A percentile compares a stretch with the other conserved stretches of the same genome.
These are phyloP conservation scores for Aurelia sp. DNA, from an alignment of 30 jellyfish, hydroid and myxozoan genomes.

Conservation along the genomic window DNA sequence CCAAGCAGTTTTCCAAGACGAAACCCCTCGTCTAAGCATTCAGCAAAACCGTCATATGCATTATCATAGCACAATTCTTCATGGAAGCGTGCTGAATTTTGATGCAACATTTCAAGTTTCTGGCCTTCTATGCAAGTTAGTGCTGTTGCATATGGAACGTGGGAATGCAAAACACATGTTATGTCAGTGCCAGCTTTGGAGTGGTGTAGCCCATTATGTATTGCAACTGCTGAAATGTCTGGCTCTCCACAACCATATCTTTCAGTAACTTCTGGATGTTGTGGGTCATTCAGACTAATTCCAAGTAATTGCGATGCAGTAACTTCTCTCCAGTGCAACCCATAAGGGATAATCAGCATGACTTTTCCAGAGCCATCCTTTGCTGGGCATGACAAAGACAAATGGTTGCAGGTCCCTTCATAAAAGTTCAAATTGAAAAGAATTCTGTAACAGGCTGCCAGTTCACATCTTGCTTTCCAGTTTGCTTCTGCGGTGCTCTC, in stretches of 20 bases:
- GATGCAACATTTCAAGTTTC: conserved; percentile 63
- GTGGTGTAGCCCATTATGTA: conserved; percentile 75
- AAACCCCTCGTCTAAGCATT: conserved; percentile 63
- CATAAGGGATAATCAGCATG: conserved; percentile 70
- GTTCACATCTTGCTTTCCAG: conserved; percentile 76
- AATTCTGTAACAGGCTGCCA: conserved; percentile 78
- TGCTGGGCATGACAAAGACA: conserved; percentile 78
- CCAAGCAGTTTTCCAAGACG: conserved; percentile 71
- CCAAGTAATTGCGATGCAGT: conserved; percentile 80
- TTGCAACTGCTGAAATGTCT: conserved; percentile 70
- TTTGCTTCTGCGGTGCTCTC: conserved; percentile 33
- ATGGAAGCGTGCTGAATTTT: conserved; percentile 71
- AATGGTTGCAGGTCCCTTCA: conserved; percentile 85
- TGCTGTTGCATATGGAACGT: conserved; percentile 49
- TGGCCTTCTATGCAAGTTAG: conserved; percentile 65
- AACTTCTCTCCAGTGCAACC: conserved; percentile 73
- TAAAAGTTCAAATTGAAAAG: conserved; percentile 43
- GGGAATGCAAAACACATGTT: conserved; percentile 56
- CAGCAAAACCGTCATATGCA: conserved; percentile 55
- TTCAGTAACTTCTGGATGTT: conserved; percentile 31
- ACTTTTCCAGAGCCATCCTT: conserved; percentile 70
- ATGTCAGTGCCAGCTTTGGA: conserved; percentile 32
- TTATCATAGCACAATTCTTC: conserved; percentile 71
- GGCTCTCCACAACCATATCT: conserved; percentile 61
- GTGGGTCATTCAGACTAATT: conserved; percentile 41